Base-by-base conservation (phyloP, 2,888 invertebrate species). In the Lottia gigantea region DNA sequence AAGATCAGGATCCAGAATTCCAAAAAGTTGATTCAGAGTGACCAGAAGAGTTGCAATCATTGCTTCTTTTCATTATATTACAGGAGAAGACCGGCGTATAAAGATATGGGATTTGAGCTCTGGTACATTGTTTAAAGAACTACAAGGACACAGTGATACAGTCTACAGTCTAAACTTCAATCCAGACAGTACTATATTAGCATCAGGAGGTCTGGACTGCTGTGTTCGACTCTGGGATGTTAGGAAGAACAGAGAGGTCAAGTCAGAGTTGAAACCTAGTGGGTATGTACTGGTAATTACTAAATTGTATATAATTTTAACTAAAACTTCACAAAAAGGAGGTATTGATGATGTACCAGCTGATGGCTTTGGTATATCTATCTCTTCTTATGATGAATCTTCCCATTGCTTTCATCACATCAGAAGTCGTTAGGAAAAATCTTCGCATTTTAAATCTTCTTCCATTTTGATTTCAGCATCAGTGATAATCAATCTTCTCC, bases 181-280 rank as follows among this genome's bases (percentile, higher is more conserved):
- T 80, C 83, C 85, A 46, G 90, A 91, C 79, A 91, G 92, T 74
- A 90, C 90, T 55, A 87, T 91, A 74, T 87, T 95, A 72, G 93
- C 93, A 72, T 93, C 94, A 2, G 95, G 95, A 71, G 94, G 96
- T 0, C 88, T 96, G 71, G 97, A 97, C 85, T 94, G 93, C 86
- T 93, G 93, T 46, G 91, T 97, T 40, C 94, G 95, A 81, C 88
- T 97, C 15, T 98, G 97, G 97, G 97, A 98, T 88, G 95, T 97
- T 80, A 73, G 81, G 31, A 82, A 19, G 3, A 55, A 55, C n/a
- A 19, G 55, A 0, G 55, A 55, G 15, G 19, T 23, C 2, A 55
- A 55, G 23, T 23, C 55, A 55, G 55, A 55, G 23, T 15, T 11
- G 6, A 55, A 55, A 19, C 23, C 55, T 23, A 55, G 49, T 49